A percentile compares a stretch with the other conserved stretches of the same genome.
Conservation (phyloP, 2,113 vertebrate species). For the Lophius piscatorius region DNA sequence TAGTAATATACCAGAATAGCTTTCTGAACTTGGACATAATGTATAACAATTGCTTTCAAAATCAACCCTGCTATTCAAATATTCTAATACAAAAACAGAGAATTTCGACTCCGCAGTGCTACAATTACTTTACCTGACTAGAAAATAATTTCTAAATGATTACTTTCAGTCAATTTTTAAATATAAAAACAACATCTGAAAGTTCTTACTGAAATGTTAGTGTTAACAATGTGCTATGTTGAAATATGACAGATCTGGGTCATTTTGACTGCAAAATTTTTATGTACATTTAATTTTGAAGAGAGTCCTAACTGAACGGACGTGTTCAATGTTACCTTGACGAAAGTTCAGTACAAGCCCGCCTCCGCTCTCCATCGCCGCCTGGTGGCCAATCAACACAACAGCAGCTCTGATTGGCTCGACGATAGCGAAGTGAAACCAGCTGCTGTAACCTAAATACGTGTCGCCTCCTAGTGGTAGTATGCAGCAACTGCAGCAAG, state of each 20-base stretch:
- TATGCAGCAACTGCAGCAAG: not conserved
- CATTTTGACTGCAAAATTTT: not conserved
- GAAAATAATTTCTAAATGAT: no score
- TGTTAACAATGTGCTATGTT: no score
- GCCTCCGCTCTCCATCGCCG: constrained; percentile 4
- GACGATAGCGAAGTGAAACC: constrained; percentile 20
- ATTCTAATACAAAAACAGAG: no score
- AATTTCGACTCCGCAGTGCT: no score
- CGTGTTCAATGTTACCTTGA: not conserved
- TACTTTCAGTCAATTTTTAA: no score
- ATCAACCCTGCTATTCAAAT: no score
- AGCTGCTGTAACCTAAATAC: constrained; percentile 8
- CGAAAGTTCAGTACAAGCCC: not conserved
- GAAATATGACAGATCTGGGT: not conserved
- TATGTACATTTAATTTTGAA: constrained; percentile 33
- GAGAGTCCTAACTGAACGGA: not conserved
- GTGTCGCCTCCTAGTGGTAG: constrained; percentile 32
- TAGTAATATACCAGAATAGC: no score
- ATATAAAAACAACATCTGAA: no score
- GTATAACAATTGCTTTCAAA: no score
- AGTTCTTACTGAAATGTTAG: no score
- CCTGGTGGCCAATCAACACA: constrained; percentile 13
- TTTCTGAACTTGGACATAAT: no score
- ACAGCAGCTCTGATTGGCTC: constrained; percentile 12
- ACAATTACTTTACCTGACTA: no score